Conservation (phyloP, 2,113 vertebrate genomes). For the Cariama cristata region DNA sequence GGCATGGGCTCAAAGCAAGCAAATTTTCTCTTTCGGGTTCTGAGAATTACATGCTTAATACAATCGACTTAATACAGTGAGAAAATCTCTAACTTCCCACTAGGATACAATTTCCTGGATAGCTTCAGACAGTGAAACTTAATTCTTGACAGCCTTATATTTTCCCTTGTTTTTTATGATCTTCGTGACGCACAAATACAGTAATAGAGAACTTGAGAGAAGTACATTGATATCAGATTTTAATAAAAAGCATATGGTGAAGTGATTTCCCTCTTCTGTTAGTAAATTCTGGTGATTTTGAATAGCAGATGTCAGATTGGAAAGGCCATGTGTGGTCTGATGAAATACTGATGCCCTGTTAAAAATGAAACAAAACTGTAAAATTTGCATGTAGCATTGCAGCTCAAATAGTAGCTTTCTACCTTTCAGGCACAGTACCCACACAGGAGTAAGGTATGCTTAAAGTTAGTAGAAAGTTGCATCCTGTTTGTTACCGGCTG, state of each 20-base stretch:
- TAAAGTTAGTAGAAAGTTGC: background rate
- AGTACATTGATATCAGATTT: background rate
- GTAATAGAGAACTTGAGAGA: background rate
- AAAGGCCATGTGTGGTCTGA: background rate
- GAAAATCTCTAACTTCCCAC: background rate
- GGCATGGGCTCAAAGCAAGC: background rate
- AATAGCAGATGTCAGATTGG: background rate
- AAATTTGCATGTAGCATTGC: background rate
- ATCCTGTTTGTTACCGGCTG: background rate
- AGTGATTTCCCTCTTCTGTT: background rate
- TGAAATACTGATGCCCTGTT: background rate
- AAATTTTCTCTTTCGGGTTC: background rate
- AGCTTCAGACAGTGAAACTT: background rate
- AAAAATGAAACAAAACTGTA: background rate
- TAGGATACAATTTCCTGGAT: background rate
- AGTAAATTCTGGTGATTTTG: conserved; percentile 13
- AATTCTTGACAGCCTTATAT: background rate
- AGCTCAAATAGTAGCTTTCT: background rate
- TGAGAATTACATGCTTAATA: background rate
- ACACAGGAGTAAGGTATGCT: background rate
- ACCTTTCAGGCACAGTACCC: background rate
- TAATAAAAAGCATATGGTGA: background rate
- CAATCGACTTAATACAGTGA: background rate
- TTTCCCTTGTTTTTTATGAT: background rate
- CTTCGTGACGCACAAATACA: background rate